Evolutionary conservation across 2,113 vertebrate genomes (phyloP).

Genomic region (Ondatra zibethicus): DNA sequence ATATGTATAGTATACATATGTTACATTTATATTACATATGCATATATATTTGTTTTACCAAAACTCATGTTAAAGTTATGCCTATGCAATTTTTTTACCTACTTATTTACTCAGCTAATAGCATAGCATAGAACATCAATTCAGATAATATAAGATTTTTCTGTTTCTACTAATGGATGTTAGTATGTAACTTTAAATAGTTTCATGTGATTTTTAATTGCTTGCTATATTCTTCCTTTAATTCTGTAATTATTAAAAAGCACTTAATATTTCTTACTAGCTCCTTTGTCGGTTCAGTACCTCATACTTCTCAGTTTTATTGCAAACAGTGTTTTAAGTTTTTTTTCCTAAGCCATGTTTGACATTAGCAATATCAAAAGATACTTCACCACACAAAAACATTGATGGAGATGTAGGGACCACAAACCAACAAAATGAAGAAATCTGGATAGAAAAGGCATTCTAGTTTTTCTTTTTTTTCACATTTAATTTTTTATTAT

Average conservation of each 20-base stretch:
- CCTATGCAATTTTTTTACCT: neutral
- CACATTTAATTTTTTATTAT: too few relatives aligned
- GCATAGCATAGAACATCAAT: neutral
- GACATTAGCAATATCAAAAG: neutral
- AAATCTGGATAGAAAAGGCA: neutral
- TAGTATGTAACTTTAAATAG: conserved; percentile 15
- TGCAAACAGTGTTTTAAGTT: neutral
- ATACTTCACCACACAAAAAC: neutral
- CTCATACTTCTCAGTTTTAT: neutral
- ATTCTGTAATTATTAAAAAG: neutral
- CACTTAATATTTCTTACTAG: neutral
- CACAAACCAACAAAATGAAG: neutral
- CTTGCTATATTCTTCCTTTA: neutral
- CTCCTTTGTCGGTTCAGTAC: neutral
- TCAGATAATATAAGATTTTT: conserved; percentile 28
- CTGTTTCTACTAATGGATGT: neutral
- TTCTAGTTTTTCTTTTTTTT: too few relatives aligned
- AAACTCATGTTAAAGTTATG: neutral
- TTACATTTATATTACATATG: too few relatives aligned
- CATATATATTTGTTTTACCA: neutral
- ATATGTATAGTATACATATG: neutral
- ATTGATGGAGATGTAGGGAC: neutral
- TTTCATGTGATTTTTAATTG: conserved; percentile 43
- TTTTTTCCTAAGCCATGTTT: neutral
- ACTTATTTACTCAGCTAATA: conserved; percentile 24